phyloP scores from a whole-genome alignment of 2,888 invertebrate genomes.

The Brachycybe producta region DNA sequence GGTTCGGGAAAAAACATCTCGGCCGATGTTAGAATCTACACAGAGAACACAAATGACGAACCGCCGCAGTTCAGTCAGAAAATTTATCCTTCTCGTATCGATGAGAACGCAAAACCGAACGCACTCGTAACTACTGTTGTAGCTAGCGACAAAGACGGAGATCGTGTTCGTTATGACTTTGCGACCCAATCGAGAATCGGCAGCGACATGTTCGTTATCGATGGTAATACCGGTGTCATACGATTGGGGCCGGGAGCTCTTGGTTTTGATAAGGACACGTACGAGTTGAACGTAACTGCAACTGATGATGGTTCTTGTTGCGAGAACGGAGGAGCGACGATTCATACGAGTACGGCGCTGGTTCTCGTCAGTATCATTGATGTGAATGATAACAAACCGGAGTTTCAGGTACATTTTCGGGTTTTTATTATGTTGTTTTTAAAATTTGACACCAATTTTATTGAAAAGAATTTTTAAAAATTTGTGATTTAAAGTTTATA shows the following conservation, averaged over 20 bases:
- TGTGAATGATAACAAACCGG: constrained; percentile 68
- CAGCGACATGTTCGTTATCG: constrained; percentile 18
- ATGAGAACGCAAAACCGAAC: constrained; percentile 22
- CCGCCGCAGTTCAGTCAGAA: constrained; percentile 25
- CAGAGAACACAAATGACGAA: constrained; percentile 35
- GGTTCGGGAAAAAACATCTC: constrained; percentile 30
- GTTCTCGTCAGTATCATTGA: constrained; percentile 34
- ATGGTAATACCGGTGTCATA: constrained; percentile 27
- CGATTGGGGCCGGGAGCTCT: constrained; percentile 12
- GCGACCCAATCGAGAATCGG: too few relatives aligned
- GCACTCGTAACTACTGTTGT: constrained; percentile 33
- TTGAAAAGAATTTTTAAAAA: too few relatives aligned
- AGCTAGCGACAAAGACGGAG: constrained; percentile 34
- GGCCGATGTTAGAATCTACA: constrained; percentile 31
- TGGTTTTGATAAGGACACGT: constrained; percentile 22
- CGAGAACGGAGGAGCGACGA: constrained; percentile 22
- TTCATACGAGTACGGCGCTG: constrained; percentile 29
- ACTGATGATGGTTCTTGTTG: constrained; percentile 41
- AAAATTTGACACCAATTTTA: too few relatives aligned
- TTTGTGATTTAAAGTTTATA: too few relatives aligned
- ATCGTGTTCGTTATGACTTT: constrained; percentile 32
- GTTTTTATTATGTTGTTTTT: too few relatives aligned
- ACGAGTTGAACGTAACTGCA: constrained; percentile 38
- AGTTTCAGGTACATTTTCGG: too few relatives aligned
- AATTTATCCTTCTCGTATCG: constrained; percentile 21